Conservation (phyloP, 2,113 vertebrate genomes). For the Strigops habroptila region DNA sequence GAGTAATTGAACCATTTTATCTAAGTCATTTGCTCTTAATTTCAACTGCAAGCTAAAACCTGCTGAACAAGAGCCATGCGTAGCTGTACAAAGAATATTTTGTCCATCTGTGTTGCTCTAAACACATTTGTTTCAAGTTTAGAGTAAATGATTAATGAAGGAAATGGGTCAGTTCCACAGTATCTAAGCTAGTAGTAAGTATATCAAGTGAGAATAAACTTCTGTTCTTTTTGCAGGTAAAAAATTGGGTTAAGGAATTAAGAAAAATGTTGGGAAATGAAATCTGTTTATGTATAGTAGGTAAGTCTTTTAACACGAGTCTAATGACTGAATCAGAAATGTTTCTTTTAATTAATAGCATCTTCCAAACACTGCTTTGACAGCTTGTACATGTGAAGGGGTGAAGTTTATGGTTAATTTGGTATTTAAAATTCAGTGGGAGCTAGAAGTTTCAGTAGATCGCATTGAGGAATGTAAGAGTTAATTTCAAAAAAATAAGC, state of each 20-base stretch:
- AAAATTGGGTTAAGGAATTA: constrained; percentile 99
- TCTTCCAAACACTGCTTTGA: neutral
- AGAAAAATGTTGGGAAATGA: constrained; percentile 99
- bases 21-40: neutral
- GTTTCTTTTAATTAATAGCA: neutral
- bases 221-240: constrained; percentile 81
- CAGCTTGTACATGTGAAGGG: neutral
- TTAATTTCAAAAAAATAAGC: neutral
- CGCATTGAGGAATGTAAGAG: neutral
- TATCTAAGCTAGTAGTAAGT: neutral
- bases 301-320: constrained; percentile 73
- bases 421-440: neutral
- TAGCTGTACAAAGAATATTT: neutral
- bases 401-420: neutral
- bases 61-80: neutral
- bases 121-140: neutral
- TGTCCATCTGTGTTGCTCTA: neutral
- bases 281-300: constrained; percentile 99
- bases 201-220: neutral
- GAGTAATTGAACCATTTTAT: neutral
- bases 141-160: neutral
- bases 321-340: neutral
- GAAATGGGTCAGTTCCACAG: neutral
- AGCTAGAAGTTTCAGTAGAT: neutral
- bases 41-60: neutral